phyloP scores from a whole-genome alignment of 2,113 vertebrate species.

The Cettia cetti region DNA sequence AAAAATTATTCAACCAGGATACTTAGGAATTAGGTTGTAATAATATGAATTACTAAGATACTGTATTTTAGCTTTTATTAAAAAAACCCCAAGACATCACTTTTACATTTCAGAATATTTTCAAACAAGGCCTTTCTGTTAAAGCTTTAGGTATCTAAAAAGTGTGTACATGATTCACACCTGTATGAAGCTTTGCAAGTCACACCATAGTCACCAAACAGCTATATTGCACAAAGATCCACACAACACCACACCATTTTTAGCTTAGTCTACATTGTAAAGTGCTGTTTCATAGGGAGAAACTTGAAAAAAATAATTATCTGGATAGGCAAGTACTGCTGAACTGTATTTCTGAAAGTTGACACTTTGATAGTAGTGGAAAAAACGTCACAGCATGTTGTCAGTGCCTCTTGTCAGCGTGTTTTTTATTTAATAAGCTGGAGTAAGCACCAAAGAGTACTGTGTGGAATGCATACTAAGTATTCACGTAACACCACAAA shows the following conservation, averaged over 20 bases:
- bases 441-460: not conserved
- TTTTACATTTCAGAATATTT: slow-evolving; percentile 58
- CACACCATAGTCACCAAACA: slow-evolving; percentile 51
- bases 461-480: not conserved
- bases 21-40: not conserved
- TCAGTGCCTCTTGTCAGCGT: not conserved
- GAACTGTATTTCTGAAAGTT: slow-evolving; percentile 6
- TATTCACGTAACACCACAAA: slow-evolving; percentile 19
- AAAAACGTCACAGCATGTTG: not conserved
- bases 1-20: not conserved
- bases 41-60: not conserved
- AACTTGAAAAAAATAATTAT: slow-evolving; percentile 24
- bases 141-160: slow-evolving; percentile 63
- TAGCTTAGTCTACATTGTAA: slow-evolving; percentile 76
- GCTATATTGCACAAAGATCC: slow-evolving; percentile 78
- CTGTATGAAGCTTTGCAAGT: slow-evolving; percentile 39
- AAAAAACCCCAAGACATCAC: not conserved
- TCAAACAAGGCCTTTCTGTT: slow-evolving; percentile 59
- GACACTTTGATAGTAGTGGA: not conserved
- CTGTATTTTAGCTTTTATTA: slow-evolving; percentile 67
- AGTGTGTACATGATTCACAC: slow-evolving; percentile 41
- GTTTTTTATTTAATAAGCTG: not conserved
- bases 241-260: slow-evolving; percentile 65
- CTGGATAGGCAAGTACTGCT: slow-evolving; percentile 12
- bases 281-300: slow-evolving; percentile 75